Base-by-base conservation (phyloP, 2,888 invertebrate genomes). In the Eugnorisma glareosa region DNA sequence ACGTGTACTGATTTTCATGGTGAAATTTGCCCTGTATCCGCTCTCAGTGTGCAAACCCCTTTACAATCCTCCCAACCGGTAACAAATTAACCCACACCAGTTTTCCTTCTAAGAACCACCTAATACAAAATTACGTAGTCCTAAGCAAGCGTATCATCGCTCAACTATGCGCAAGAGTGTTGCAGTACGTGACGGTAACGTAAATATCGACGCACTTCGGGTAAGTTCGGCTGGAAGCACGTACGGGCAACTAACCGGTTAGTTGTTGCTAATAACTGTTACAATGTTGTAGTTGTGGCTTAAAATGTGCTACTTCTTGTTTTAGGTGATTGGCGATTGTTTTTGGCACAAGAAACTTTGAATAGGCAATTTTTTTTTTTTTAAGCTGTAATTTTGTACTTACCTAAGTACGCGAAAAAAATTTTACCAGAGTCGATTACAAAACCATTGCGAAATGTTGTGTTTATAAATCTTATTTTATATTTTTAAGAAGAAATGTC, bases 201-300 rank as follows among this genome's bases (percentile, higher is more conserved):
- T 77, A 73, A 88, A 86, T 81, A 88, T 31, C 64, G 64, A 64
- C 35, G 24, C 21, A 59, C 24, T 18, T 24, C 37, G 70, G 21
- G 28, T 54, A 51, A 40, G 64, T 40, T 64, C 64, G 64, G 64
- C n/a, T 64, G n/a, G 4, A 67, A 70, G 73, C 86, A 86, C 86
- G 86, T 86, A 79, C 86, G 15, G 0, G 18, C 66, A 24, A 73
- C 48, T 72, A 67, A 54, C 70, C 67, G 68, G 61, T 85, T 64
- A 75, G 61, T 73, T 51, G 73, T 79, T 76, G 68, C 51, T 77
- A 88, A 88, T 88, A 81, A 59, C 61, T 51, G 66, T 69, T 83
- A 88, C 83, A 75, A 51, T 54, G 77, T 81, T 74, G 28, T 61
- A 72, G 45, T n/a, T 40, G 40, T n/a, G n/a, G 3, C 2, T 63